Evolutionary conservation across 92 coral and sea anemone species (phyloP).

Genomic region (Zoanthus sociatus): DNA sequence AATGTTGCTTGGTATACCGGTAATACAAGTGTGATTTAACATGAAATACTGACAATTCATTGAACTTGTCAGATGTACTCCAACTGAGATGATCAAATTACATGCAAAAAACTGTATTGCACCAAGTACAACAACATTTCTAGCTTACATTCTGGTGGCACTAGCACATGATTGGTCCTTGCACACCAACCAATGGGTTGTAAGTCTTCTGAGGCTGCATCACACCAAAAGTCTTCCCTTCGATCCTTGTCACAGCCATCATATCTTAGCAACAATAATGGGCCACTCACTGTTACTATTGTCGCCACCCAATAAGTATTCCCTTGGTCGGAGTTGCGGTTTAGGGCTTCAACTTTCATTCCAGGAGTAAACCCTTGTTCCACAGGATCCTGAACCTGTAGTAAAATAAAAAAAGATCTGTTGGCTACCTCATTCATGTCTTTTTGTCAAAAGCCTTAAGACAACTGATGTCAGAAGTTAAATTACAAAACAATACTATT

Average conservation of each 20-base stretch:
- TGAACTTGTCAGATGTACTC: too few relatives aligned
- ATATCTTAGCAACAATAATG: conserved; percentile 76
- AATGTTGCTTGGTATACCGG: too few relatives aligned
- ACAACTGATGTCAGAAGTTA: too few relatives aligned
- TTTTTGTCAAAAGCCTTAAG: too few relatives aligned
- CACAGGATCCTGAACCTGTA: conserved; percentile 69
- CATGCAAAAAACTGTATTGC: too few relatives aligned
- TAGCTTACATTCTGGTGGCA: conserved; percentile 79
- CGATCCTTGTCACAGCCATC: conserved; percentile 91
- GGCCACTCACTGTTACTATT: conserved; percentile 85
- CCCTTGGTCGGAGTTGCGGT: conserved; percentile 62
- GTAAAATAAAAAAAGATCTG: background rate
- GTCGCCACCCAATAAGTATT: conserved; percentile 91
- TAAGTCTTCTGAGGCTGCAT: conserved; percentile 72
- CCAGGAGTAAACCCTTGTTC: conserved; percentile 80
- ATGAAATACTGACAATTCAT: too few relatives aligned
- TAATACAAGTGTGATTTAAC: too few relatives aligned
- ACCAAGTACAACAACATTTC: background rate
- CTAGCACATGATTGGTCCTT: conserved; percentile 71
- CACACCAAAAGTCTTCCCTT: conserved; percentile 92
- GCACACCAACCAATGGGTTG: conserved; percentile 93
- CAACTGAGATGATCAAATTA: too few relatives aligned
- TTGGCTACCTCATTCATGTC: too few relatives aligned
- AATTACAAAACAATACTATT: too few relatives aligned
- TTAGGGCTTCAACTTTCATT: conserved; percentile 82